A percentile compares a stretch with the other conserved stretches of the same genome.
These are phyloP conservation scores for Tenthredo scrophulariae DNA, from an alignment of 2,888 invertebrate species.

Conservation along the genomic window DNA sequence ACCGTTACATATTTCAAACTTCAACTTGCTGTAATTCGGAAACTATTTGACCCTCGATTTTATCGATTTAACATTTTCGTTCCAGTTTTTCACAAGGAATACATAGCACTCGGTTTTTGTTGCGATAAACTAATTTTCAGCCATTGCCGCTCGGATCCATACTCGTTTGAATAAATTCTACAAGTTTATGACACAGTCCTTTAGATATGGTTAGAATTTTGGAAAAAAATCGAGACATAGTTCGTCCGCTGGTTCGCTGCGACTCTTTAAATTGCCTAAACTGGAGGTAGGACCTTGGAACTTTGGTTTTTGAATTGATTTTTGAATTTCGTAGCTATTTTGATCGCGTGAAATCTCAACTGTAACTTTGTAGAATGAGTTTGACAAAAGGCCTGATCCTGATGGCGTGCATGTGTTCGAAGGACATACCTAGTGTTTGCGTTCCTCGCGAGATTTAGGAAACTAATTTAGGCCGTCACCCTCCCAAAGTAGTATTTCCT, in stretches of 20 bases:
- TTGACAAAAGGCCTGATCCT: neutral
- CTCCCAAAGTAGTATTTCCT: constrained; percentile 11
- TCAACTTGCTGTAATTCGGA: neutral
- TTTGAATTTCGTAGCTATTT: neutral
- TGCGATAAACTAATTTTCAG: neutral
- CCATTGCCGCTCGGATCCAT: neutral
- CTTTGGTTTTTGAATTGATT: neutral
- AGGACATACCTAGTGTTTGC: neutral
- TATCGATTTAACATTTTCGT: neutral
- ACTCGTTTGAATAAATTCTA: neutral
- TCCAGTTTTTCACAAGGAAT: neutral
- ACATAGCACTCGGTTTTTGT: neutral
- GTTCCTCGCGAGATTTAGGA: constrained; percentile 1
- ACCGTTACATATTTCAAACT: neutral
- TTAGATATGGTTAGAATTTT: neutral
- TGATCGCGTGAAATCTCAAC: neutral
- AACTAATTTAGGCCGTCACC: constrained; percentile 29
- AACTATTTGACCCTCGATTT: neutral
- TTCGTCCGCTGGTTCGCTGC: neutral
- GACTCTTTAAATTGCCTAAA: neutral
- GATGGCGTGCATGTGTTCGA: neutral
- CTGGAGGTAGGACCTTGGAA: neutral
- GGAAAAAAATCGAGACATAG: neutral
- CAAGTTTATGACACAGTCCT: neutral
- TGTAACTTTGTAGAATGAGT: neutral